Conservation (phyloP, 1,140 invertebrate species). For the Hormaphis cornu region DNA sequence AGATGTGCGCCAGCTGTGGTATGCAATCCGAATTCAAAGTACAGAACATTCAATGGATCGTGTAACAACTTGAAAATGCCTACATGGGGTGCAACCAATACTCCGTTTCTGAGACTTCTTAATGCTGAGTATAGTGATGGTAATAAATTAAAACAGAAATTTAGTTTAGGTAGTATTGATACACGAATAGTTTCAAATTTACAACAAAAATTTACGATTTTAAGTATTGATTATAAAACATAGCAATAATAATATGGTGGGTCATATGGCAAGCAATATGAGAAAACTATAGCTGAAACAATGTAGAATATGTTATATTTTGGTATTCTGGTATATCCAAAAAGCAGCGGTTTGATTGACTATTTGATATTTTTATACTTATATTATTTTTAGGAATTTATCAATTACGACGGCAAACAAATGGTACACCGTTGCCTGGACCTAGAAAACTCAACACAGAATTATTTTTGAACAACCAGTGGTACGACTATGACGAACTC, state of each 20-base stretch:
- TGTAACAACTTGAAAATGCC: slow-evolving; percentile 90
- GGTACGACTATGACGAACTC: slow-evolving; percentile 36
- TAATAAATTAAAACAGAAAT: slow-evolving; percentile 32
- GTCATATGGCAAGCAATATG: too few relatives aligned
- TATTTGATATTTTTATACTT: too few relatives aligned
- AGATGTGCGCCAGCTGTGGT: slow-evolving; percentile 9
- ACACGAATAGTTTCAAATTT: too few relatives aligned
- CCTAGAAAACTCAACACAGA: slow-evolving; percentile 1
- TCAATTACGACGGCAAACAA: neutral
- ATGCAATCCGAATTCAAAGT: slow-evolving; percentile 46
- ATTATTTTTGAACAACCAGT: slow-evolving; percentile 8
- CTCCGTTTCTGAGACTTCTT: slow-evolving; percentile 67
- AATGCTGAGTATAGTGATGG: slow-evolving; percentile 66
- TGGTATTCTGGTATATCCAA: too few relatives aligned
- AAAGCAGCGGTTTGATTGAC: too few relatives aligned
- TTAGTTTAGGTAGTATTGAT: too few relatives aligned
- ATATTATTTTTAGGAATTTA: slow-evolving; percentile 1
- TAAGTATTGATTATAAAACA: too few relatives aligned
- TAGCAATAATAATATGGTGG: too few relatives aligned
- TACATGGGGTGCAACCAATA: slow-evolving; percentile 74
- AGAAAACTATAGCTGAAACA: too few relatives aligned
- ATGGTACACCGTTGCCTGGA: neutral
- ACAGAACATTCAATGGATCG: slow-evolving; percentile 71
- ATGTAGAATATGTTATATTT: too few relatives aligned
- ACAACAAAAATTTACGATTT: too few relatives aligned